Percentiles rank a stretch among this genome's conserved stretches.
Conservation (phyloP, 2,113 vertebrate species). For the Ibidorhyncha struthersii region DNA sequence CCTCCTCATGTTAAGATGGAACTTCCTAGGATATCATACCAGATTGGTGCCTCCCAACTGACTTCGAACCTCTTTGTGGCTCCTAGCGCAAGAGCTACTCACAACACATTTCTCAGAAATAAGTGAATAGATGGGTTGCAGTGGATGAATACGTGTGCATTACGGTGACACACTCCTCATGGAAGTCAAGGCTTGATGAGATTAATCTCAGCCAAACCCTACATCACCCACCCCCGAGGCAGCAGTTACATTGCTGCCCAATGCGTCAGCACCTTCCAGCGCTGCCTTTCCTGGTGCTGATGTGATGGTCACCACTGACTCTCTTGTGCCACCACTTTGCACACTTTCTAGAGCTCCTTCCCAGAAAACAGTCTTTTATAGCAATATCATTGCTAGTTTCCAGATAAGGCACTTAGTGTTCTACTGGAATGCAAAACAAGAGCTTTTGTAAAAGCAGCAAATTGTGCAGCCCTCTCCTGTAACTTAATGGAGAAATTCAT, state of each 20-base stretch:
- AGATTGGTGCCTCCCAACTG: background rate
- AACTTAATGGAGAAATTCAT: background rate
- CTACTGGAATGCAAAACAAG: background rate
- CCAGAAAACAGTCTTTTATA: background rate
- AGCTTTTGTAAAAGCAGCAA: background rate
- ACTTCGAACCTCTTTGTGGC: background rate
- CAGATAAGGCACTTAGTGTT: background rate
- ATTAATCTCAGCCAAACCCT: background rate
- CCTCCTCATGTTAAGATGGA: too few relatives aligned
- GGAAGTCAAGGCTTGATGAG: background rate
- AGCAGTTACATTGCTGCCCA: background rate
- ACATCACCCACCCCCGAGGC: background rate
- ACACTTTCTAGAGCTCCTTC: background rate
- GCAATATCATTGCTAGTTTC: background rate
- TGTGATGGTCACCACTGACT: background rate
- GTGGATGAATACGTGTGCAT: fast-evolving
- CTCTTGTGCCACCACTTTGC: background rate
- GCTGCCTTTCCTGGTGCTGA: background rate
- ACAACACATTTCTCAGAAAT: background rate
- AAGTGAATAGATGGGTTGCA: background rate
- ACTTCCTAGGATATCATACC: too few relatives aligned
- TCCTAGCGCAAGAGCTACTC: background rate
- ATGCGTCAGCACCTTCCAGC: background rate
- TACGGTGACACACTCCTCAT: background rate
- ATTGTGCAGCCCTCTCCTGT: background rate